A percentile compares a stretch with the other conserved stretches of the same genome.
These are phyloP conservation scores for Potamarius usumacintae DNA, from an alignment of 2,113 vertebrate genomes.

Conservation along the genomic window DNA sequence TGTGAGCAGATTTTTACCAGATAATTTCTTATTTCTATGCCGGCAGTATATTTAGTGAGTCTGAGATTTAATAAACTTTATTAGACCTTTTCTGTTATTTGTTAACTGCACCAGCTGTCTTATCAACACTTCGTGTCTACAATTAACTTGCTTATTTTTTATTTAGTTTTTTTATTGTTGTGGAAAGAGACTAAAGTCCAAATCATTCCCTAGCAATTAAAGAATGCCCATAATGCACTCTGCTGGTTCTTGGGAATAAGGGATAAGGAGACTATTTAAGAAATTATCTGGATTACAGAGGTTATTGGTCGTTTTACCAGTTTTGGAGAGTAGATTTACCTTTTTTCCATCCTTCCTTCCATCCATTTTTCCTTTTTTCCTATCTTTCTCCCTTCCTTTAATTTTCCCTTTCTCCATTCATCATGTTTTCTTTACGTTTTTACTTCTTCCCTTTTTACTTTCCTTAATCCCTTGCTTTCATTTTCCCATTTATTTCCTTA, in stretches of 20 bases:
- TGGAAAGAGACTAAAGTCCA: neutral
- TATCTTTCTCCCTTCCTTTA: neutral
- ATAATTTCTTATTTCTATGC: neutral
- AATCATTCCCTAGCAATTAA: neutral
- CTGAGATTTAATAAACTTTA: neutral
- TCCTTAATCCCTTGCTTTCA: neutral
- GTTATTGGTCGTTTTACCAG: neutral
- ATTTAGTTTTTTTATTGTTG: neutral
- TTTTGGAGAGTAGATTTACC: neutral
- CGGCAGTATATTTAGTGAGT: neutral
- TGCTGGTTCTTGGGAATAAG: neutral
- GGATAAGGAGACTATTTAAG: neutral
- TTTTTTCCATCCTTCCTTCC: neutral
- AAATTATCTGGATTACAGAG: neutral
- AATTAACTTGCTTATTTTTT: neutral
- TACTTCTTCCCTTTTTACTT: neutral
- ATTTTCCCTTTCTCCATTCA: neutral
- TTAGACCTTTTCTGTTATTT: neutral
- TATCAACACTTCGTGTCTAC: neutral
- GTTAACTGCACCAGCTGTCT: neutral
- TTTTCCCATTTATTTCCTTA: neutral
- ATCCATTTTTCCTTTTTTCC: neutral
- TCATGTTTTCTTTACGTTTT: neutral
- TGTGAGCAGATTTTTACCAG: neutral
- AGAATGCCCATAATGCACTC: constrained; percentile 3